phyloP scores from a whole-genome alignment of 2,113 vertebrate genomes.

The Cyanoderma ruficeps region DNA sequence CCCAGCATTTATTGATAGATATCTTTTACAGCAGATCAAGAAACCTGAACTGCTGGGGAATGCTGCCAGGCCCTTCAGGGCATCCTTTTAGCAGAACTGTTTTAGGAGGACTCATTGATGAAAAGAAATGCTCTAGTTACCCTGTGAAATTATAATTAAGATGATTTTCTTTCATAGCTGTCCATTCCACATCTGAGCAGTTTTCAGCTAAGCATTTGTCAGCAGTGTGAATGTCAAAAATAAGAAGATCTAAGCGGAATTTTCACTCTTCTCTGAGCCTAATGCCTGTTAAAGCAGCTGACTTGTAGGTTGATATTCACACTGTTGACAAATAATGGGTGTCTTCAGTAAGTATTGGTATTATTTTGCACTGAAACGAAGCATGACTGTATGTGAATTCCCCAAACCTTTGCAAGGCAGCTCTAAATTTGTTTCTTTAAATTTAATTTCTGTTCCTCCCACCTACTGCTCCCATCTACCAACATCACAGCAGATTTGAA shows the following conservation, averaged over 20 bases:
- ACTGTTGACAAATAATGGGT: slow-evolving; percentile 1
- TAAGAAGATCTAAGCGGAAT: slow-evolving; percentile 17
- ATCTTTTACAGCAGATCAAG: not conserved
- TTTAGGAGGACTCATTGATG: slow-evolving; percentile 38
- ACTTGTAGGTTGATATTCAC: not conserved
- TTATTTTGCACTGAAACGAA: not conserved
- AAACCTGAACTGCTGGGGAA: not conserved
- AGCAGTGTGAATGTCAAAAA: slow-evolving; percentile 9
- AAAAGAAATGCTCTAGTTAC: slow-evolving; percentile 49
- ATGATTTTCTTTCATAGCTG: slow-evolving; percentile 25
- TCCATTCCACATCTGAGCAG: not conserved
- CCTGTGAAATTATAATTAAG: slow-evolving; percentile 31
- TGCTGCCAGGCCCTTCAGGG: slow-evolving; percentile 22
- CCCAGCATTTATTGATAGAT: not conserved
- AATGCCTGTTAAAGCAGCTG: not conserved
- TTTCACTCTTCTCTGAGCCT: not conserved
- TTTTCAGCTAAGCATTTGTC: slow-evolving; percentile 25
- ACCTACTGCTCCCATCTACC: not conserved
- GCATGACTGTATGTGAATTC: not conserved
- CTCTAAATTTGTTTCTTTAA: not conserved
- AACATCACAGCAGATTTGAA: not conserved
- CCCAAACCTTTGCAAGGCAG: not conserved
- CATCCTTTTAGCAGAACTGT: not conserved
- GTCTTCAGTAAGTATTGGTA: not conserved
- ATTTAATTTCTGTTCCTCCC: not conserved